Evolutionary conservation across 2,888 invertebrate genomes (phyloP), one percentile per base, ranked within the genome.

Genomic region (Caenorhabditis sp.): DNA sequence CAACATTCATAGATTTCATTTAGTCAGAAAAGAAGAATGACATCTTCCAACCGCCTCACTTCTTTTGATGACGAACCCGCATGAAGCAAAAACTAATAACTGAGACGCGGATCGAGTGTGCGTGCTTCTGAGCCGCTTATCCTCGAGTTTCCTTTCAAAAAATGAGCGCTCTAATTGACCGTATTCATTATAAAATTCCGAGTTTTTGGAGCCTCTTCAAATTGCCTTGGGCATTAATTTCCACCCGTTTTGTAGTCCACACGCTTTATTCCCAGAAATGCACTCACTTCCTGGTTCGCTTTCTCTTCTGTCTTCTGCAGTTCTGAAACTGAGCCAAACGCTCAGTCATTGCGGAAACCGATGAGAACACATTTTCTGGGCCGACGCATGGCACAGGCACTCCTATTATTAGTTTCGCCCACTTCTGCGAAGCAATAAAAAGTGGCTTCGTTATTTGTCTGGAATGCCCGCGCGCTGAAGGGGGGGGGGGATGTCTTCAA

Each of bases 391-490:
- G 27, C 52, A 53, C 59, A 48, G 68, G 58, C 39, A 37, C 63
- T 45, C 70, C 59, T 59, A 70, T 70, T 70, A 70, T 70, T 70
- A 70, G 70, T 70, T 70, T 70, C 70, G 70, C 70, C 59, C 70
- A 53, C 52, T 70, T 61, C 59, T 52, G 53, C 59, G 24, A 46
- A 59, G 70, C 59, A 70, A 70, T 70, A 70, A 70, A 68, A 70
- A 70, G 52, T 70, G 70, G 70, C 70, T 70, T 70, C 70, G 59
- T 70, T 70, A 53, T 70, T 70, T 70, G 59, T 70, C 59, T 52
- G 53, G 70, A 70, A 70, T 70, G 59, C 70, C 50, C 50, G 17
- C 24, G 32, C n/a, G 20, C 26, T 20, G 24, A 11, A 20, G 5
- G 37, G 37, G 22, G 50, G 50, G 48, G 46, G 52, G 43, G 52